These are phyloP conservation scores for Tachina lurida DNA, from an alignment of 2,888 invertebrate species.

Conservation along the genomic window DNA sequence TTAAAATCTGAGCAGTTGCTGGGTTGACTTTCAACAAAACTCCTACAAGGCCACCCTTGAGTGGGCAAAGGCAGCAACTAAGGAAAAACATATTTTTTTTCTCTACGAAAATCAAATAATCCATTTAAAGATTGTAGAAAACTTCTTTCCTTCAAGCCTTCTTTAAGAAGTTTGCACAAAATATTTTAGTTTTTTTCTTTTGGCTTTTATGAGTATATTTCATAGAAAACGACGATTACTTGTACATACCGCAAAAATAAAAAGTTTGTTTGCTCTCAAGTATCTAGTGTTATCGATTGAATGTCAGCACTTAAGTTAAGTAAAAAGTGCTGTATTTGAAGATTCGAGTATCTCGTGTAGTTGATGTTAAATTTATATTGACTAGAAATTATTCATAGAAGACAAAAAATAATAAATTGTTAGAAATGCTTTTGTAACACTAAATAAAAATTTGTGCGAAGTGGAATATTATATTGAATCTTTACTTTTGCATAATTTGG, in stretches of 20 bases:
- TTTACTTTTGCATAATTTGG: too few species aligned
- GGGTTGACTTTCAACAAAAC: background rate
- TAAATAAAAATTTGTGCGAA: background rate
- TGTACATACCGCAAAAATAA: constrained; percentile 50
- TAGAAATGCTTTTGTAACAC: background rate
- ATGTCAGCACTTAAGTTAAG: constrained; percentile 58
- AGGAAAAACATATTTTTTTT: background rate
- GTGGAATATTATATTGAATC: too few species aligned
- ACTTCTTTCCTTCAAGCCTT: constrained; percentile 31
- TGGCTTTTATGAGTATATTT: background rate
- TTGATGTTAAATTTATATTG: constrained; percentile 27
- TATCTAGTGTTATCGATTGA: constrained; percentile 52
- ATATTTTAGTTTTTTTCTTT: constrained; percentile 17
- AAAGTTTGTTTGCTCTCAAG: constrained; percentile 51
- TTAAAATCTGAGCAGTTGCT: constrained; percentile 54
- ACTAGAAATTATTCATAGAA: constrained; percentile 32
- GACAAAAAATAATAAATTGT: constrained; percentile 16
- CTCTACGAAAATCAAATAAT: constrained; percentile 50
- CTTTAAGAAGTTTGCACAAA: constrained; percentile 27
- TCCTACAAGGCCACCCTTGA: constrained; percentile 7
- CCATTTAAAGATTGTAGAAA: constrained; percentile 57
- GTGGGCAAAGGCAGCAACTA: background rate
- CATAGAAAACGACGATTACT: constrained; percentile 21
- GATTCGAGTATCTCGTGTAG: constrained; percentile 43
- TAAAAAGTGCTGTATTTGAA: constrained; percentile 45